These are phyloP conservation scores for Macropodus opercularis DNA, from an alignment of 2,797 vertebrate genomes.

Conservation along the genomic window DNA sequence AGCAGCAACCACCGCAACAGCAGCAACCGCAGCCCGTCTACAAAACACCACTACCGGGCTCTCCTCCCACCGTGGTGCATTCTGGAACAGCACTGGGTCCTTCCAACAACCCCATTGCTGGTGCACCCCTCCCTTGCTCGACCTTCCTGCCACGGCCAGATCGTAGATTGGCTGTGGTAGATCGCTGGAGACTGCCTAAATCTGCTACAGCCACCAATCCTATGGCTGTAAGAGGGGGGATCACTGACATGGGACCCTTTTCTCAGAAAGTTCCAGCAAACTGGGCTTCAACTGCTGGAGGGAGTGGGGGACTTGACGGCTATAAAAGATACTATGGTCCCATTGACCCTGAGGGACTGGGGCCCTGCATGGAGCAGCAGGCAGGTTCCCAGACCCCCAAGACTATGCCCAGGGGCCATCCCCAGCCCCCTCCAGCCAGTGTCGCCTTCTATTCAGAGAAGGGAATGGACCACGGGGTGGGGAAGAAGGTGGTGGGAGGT, in stretches of 20 bases:
- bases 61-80: conserved; percentile 82
- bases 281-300: conserved; percentile 80
- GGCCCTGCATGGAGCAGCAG: conserved; percentile 86
- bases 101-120: conserved; percentile 82
- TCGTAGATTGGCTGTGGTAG: conserved; percentile 85
- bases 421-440: conserved; percentile 81
- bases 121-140: conserved; percentile 86
- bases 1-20: conserved; percentile 75
- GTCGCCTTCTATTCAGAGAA: conserved; percentile 86
- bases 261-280: conserved; percentile 81
- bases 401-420: conserved; percentile 83
- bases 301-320: conserved; percentile 85
- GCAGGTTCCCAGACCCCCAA: conserved; percentile 87
- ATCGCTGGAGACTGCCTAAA: conserved; percentile 89
- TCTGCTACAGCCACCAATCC: conserved; percentile 77
- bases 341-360: conserved; percentile 92
- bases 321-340: conserved; percentile 95
- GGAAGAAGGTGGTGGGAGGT: conserved; percentile 85
- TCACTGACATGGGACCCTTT: conserved; percentile 82
- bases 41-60: conserved; percentile 84
- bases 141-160: conserved; percentile 88
- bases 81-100: conserved; percentile 83
- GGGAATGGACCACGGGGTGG: conserved; percentile 83
- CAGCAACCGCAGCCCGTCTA: conserved; percentile 84
- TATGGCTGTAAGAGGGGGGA: conserved; percentile 73